Evolutionary conservation across 2,888 invertebrate species (phyloP), one percentile per base, ranked within the genome.

Genomic region (Pristionchus mayeri): DNA sequence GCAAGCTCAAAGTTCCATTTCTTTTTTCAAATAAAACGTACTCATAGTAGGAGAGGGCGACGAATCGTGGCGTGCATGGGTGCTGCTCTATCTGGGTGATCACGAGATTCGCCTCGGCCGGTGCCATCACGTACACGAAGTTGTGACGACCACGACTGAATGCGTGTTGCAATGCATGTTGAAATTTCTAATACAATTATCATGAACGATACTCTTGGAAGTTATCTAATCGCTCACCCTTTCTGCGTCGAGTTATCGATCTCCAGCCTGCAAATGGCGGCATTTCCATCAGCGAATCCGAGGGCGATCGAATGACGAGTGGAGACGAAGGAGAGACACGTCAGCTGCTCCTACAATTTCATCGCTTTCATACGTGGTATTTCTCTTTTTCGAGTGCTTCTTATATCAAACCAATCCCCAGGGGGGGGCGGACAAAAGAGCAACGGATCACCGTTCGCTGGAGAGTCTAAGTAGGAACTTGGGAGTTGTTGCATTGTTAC

Each of bases 281-380:
- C 63, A 63, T 63, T 82, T 1, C 81, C 81, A 21, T 82, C 81
- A 3, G 81, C 81, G 63, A 82, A 82, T 18, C 81, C 81, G 54
- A 82, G 81, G 16, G 48, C 81, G 18, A 82, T 48, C n/a, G 81
- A 48, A 27, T 60, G 81, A 21, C 81, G 81, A 48, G 81, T 82
- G 21, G 11, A 18, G 11, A 44, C 30, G 81, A 82, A 82, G 2
- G 60, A 63, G 11, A 63, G n/a, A 30, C 60, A 60, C 1, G 81
- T 63, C 24, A 82, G 50, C 24, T 82, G 81, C 30, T 82, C 81
- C 81, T 82, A 63, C 30, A 60, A 81, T 27, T 7, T 7, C 7
- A 4, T 13, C 9, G 34, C 13, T 0, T 11, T 34, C 75, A 27
- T 37, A 21, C 40, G 0, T 11, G 4, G 4, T n/a, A 2, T 37